Evolutionary conservation across 2,797 vertebrate genomes (phyloP), one percentile per base, ranked within the genome.

Genomic region (Bryconaethiops microstoma): DNA sequence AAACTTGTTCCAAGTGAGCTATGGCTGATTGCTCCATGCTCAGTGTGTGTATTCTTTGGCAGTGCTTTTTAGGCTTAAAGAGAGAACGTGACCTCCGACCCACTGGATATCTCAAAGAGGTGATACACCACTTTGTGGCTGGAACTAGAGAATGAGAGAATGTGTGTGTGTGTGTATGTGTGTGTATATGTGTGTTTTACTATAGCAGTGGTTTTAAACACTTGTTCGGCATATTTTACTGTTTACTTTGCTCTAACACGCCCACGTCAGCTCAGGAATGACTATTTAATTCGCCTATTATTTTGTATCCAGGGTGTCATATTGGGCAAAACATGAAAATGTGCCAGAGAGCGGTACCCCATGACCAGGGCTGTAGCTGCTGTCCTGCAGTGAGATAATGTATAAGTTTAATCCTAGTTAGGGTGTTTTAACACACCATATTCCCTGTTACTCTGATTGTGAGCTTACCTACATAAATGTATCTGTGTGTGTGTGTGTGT

Each of bases 1-100:
- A 88, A 90, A 93, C 93, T 91, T 94, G 93, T 92, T 92, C 86
- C 78, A 59, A 79, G 86, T 84, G 90, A 90, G 82, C 83, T 83
- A 50, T 72, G 86, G 80, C 83, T 84, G 86, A 87, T 86, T 83
- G 83, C 86, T 84, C 60, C 83, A 78, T 72, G 78, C 84, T 82
- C 69, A 63, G 79, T 50, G 76, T 84, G 84, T 83, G 67, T 84
- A 67, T 82, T 80, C 74, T 76, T 74, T 87, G 87, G 84, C 78
- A 87, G 64, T 17, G 40, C 62, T 73, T 23, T 62, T 77, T 48
- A 81, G 68, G 78, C 83, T 79, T 39, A 57, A 14, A 63, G 82
- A 72, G 68, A 78, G 84, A 82, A 78, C 57, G 42, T 62, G 71
- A 83, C 84, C 86, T 78, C 60, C 83, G 85, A 83, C 84, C 81